These are phyloP conservation scores for Hirundo rustica DNA, from an alignment of 2,797 vertebrate species.

Conservation along the genomic window DNA sequence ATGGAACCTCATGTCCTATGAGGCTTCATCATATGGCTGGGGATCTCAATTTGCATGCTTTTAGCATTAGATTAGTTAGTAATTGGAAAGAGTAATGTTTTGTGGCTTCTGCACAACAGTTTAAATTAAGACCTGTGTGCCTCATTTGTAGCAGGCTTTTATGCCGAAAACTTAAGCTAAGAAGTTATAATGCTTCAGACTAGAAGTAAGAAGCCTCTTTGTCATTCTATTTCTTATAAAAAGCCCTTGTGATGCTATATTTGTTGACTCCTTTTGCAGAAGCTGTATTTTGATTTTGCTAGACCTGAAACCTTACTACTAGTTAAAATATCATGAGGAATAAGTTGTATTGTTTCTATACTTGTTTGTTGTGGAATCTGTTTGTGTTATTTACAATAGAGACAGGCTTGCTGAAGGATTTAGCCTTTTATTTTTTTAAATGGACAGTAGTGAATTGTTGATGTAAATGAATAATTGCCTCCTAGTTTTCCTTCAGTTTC, in stretches of 20 bases:
- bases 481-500: not conserved
- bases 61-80: conserved; percentile 50
- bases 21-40: conserved; percentile 20
- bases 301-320: not conserved
- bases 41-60: conserved; percentile 54
- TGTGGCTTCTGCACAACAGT: conserved; percentile 17
- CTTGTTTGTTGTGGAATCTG: not conserved
- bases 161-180: not conserved
- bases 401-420: not conserved
- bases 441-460: not conserved
- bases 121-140: conserved; percentile 35
- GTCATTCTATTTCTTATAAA: not conserved
- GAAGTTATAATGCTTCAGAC: not conserved
- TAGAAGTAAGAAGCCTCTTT: not conserved
- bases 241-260: not conserved
- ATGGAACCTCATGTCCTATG: conserved; percentile 13
- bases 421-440: not conserved
- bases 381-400: not conserved
- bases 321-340: not conserved
- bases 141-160: conserved; percentile 14
- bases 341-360: not conserved
- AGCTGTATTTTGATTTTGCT: not conserved
- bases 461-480: not conserved
- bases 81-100: conserved; percentile 39
- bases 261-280: not conserved